These are phyloP conservation scores for Desmophyllum pertusum DNA, from an alignment of 92 coral and sea anemone genomes.

Conservation along the genomic window DNA sequence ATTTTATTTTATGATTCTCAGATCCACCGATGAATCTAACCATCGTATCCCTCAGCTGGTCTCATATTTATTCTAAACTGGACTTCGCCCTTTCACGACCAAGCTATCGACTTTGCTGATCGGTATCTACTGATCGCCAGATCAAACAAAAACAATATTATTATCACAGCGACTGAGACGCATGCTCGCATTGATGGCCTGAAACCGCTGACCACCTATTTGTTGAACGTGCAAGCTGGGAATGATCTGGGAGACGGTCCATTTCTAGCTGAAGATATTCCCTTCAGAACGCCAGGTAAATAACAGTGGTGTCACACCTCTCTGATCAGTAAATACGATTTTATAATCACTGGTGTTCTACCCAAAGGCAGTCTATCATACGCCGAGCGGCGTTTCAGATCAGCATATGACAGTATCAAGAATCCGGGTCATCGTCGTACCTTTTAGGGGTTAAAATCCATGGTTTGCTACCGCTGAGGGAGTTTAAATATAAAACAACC, in stretches of 20 bases:
- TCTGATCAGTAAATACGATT: background rate
- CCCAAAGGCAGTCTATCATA: background rate
- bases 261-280: constrained; percentile 18
- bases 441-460: no score
- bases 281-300: constrained; percentile 68
- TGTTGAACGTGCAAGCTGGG: constrained; percentile 53
- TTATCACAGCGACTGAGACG: constrained; percentile 41
- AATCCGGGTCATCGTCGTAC: no score
- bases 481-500: no score
- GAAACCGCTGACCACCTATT: constrained; percentile 63
- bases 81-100: constrained; percentile 62
- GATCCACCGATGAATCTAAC: constrained; percentile 58
- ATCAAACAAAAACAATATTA: constrained; percentile 25
- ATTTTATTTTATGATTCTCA: background rate
- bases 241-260: constrained; percentile 72
- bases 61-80: constrained; percentile 65
- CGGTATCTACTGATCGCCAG: constrained; percentile 35
- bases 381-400: background rate
- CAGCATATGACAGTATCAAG: background rate
- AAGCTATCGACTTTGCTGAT: constrained; percentile 51
- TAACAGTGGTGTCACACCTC: background rate
- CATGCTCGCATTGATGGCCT: constrained; percentile 53
- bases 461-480: no score
- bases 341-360: background rate
- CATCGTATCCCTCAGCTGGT: constrained; percentile 63